A percentile compares a stretch with the other conserved stretches of the same genome.
Conservation (phyloP, 2,113 vertebrate genomes). For the Sinocyclocheilus maitianheensis region DNA sequence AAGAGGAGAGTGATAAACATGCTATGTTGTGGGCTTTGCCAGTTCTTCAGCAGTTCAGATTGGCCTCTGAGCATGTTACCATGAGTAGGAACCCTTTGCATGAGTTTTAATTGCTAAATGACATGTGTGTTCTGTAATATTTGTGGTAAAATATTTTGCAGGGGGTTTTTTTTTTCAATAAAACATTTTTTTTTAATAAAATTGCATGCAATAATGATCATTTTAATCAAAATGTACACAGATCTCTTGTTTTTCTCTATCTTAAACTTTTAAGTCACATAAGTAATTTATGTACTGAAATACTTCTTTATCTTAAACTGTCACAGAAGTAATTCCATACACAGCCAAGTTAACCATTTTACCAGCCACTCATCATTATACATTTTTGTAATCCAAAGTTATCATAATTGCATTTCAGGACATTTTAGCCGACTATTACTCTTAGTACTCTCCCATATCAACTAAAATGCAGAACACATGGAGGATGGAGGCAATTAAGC, state of each 20-base stretch:
- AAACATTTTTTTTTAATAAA: conserved; percentile 44
- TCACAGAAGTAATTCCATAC: not conserved
- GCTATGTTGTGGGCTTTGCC: not conserved
- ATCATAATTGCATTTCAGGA: not conserved
- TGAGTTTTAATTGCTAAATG: conserved; percentile 52
- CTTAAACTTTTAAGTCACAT: not conserved
- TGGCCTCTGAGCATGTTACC: conserved; percentile 47
- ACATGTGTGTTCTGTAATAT: conserved; percentile 58
- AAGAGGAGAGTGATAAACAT: not conserved
- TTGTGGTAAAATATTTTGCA: conserved; percentile 63
- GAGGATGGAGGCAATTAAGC: not conserved
- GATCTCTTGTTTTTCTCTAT: not conserved
- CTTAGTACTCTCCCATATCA: not conserved
- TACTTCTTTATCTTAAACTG: too few species aligned
- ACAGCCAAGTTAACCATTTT: not conserved
- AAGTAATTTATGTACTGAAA: not conserved
- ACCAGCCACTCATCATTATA: not conserved
- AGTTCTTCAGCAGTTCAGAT: not conserved
- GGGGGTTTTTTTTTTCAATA: conserved; percentile 12
- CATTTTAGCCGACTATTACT: not conserved
- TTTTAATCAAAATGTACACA: not conserved
- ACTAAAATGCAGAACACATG: not conserved
- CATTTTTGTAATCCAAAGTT: not conserved
- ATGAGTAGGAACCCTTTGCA: conserved; percentile 50
- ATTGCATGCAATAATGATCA: not conserved